phyloP scores from a whole-genome alignment of 1,140 invertebrate species.

The Uloborus diversus region DNA sequence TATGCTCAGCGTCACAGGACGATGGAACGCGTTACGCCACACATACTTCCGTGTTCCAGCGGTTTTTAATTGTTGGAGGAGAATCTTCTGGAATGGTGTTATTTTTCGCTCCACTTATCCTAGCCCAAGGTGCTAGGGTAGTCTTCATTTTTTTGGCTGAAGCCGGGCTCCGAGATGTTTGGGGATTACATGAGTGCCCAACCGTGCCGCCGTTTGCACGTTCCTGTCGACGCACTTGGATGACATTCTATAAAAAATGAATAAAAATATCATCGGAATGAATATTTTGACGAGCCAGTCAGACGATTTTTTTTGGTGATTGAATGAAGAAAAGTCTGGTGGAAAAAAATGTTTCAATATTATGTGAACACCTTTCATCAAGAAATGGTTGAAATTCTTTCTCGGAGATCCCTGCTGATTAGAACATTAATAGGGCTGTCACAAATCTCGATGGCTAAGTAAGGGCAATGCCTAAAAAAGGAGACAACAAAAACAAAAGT shows the following conservation, averaged over 20 bases:
- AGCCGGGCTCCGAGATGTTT: not conserved
- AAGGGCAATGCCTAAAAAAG: too few relatives aligned
- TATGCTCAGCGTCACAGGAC: not conserved
- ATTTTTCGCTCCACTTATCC: constrained; percentile 12
- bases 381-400: too few relatives aligned
- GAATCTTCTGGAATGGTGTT: constrained; percentile 6
- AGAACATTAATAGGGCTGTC: too few relatives aligned
- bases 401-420: too few relatives aligned
- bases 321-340: too few relatives aligned
- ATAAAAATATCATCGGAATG: not conserved
- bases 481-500: not conserved
- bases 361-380: too few relatives aligned
- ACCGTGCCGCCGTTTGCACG: not conserved
- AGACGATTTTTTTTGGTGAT: not conserved
- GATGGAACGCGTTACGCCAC: not conserved
- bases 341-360: too few relatives aligned
- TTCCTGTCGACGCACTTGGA: not conserved
- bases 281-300: not conserved
- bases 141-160: not conserved
- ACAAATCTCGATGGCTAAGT: too few relatives aligned
- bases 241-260: not conserved
- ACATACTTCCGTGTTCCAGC: constrained; percentile 13
- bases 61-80: not conserved
- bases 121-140: not conserved
- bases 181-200: not conserved